Conservation (phyloP, 2,797 vertebrate species). For the Tapirus indicus region DNA sequence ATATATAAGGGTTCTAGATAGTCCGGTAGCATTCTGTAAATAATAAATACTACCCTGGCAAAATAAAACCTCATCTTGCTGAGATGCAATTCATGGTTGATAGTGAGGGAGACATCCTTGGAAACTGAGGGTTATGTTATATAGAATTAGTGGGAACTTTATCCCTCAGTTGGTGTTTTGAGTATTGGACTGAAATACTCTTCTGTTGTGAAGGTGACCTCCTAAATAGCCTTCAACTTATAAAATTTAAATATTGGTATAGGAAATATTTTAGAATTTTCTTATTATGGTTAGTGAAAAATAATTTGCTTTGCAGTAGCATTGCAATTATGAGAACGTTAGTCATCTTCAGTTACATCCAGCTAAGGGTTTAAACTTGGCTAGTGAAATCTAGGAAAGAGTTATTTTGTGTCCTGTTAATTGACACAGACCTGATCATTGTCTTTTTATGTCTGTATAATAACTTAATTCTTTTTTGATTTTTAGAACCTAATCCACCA, state of each 20-base stretch:
- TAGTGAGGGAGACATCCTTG: background rate
- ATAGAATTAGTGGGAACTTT: constrained; percentile 23
- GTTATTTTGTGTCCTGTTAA: constrained; percentile 40
- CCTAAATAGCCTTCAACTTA: background rate
- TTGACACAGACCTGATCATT: background rate
- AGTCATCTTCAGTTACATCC: background rate
- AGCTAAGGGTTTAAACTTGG: constrained; percentile 36
- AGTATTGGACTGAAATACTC: background rate
- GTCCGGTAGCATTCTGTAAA: constrained; percentile 16
- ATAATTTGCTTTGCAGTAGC: constrained; percentile 3
- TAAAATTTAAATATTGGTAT: constrained; percentile 25
- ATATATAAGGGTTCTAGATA: background rate
- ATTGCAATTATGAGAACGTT: constrained; percentile 6
- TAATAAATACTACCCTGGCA: background rate
- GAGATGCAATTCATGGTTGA: constrained; percentile 1
- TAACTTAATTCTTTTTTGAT: constrained; percentile 49
- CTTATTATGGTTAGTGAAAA: constrained; percentile 24
- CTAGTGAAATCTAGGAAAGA: constrained; percentile 1
- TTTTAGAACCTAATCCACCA: constrained; percentile 95
- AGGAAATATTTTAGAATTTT: constrained; percentile 37
- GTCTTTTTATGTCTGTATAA: constrained; percentile 31
- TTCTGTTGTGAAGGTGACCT: background rate
- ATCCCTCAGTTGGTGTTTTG: background rate
- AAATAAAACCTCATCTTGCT: background rate
- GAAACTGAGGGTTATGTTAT: background rate